These are phyloP conservation scores for Lateolabrax maculatus DNA, from an alignment of 2,797 vertebrate genomes.

Conservation along the genomic window DNA sequence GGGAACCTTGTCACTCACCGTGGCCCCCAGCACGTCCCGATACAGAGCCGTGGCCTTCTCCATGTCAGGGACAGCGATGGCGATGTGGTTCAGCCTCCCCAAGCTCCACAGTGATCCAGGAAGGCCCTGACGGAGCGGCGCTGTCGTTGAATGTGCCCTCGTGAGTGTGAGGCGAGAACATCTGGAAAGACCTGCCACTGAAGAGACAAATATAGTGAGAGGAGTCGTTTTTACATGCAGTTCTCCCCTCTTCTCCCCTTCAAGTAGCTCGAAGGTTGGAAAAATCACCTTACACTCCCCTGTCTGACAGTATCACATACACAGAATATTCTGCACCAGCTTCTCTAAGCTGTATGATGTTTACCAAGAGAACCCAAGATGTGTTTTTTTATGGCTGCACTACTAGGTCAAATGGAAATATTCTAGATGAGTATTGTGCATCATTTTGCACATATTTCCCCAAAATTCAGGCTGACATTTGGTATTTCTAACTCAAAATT, in stretches of 20 bases:
- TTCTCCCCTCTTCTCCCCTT: not conserved
- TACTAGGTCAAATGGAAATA: not conserved
- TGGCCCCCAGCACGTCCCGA: slow-evolving; percentile 91
- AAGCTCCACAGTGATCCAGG: slow-evolving; percentile 89
- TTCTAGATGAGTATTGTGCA: not conserved
- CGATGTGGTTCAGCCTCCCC: slow-evolving; percentile 95
- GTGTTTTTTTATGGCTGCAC: no score
- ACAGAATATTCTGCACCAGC: not conserved
- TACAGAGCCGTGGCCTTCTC: slow-evolving; percentile 92
- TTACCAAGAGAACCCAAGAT: not conserved
- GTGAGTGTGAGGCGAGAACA: slow-evolving; percentile 58
- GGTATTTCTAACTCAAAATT: no score
- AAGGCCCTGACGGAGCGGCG: slow-evolving; percentile 65
- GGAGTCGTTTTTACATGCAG: not conserved
- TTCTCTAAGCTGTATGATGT: not conserved
- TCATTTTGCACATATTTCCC: not conserved
- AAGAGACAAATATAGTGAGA: slow-evolving; percentile 5
- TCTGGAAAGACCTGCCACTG: slow-evolving; percentile 83
- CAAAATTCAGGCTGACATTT: no score
- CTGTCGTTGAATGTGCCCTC: slow-evolving; percentile 74
- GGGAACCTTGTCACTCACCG: slow-evolving; percentile 89
- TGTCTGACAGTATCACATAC: not conserved
- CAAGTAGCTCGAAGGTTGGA: not conserved
- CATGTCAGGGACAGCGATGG: slow-evolving; percentile 94
- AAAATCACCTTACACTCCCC: not conserved